A percentile compares a stretch with the other conserved stretches of the same genome.
These are phyloP conservation scores for Agrypnus murinus DNA, from an alignment of 2,888 invertebrate genomes.

Conservation along the genomic window DNA sequence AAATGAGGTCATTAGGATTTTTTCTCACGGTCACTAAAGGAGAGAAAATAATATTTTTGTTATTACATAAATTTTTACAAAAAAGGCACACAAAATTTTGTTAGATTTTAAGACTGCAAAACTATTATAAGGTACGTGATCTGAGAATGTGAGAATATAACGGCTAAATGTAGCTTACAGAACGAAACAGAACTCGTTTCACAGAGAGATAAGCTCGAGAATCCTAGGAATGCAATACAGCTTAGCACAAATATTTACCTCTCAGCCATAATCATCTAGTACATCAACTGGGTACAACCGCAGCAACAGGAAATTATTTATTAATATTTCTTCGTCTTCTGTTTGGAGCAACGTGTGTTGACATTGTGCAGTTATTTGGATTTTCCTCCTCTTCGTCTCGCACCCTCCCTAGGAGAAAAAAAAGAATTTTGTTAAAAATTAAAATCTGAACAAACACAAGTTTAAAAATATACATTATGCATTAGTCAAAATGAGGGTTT, in stretches of 20 bases:
- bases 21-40: too few relatives aligned
- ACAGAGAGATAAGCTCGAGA: conserved; percentile 53
- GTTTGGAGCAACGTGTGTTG: conserved; percentile 37
- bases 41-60: too few relatives aligned
- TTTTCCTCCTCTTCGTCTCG: too few relatives aligned
- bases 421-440: too few relatives aligned
- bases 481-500: too few relatives aligned
- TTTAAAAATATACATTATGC: too few relatives aligned
- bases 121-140: neutral
- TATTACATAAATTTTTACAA: conserved; percentile 32
- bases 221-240: conserved; percentile 58
- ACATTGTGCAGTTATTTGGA: neutral
- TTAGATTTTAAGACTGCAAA: too few relatives aligned
- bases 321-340: conserved; percentile 28
- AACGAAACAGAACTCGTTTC: conserved; percentile 55
- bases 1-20: neutral
- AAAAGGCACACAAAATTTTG: conserved; percentile 20
- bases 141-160: conserved; percentile 39
- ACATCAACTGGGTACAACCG: conserved; percentile 54
- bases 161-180: conserved; percentile 40
- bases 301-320: conserved; percentile 56
- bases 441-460: too few relatives aligned
- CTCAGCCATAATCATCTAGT: conserved; percentile 58
- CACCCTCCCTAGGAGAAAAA: too few relatives aligned
- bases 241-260: conserved; percentile 60